Evolutionary conservation across 30 jellyfish, hydroid and myxozoan genomes (phyloP).

Genomic region (Pelagia noctiluca): DNA sequence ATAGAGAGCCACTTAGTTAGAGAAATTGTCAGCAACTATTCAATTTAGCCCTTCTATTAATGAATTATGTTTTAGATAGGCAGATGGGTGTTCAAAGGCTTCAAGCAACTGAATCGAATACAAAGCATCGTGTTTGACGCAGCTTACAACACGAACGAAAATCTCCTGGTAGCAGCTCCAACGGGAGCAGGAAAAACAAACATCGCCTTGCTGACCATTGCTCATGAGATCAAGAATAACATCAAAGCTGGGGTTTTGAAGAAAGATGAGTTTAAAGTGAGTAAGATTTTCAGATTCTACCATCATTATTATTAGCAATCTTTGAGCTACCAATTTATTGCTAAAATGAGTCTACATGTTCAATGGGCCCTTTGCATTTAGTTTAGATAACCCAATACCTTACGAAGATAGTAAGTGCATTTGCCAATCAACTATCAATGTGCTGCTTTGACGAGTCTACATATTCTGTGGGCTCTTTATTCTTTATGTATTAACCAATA

Average conservation of each 20-base stretch:
- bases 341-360: no score
- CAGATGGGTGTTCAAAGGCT: constrained; percentile 78
- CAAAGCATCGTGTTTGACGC: constrained; percentile 97
- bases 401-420: no score
- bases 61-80: constrained; percentile 74
- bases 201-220: constrained; percentile 93
- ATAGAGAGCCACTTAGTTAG: no score
- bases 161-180: constrained; percentile 98
- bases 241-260: constrained; percentile 84
- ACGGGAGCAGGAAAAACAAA: constrained; percentile 99
- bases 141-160: constrained; percentile 95
- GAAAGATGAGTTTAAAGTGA: constrained; percentile 92
- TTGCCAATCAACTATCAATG: no score
- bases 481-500: no score
- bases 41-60: no score
- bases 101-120: constrained; percentile 86
- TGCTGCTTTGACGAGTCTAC: no score
- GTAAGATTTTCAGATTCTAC: background rate
- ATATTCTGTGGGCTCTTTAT: no score
- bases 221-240: constrained; percentile 80
- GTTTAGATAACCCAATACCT: no score
- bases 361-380: no score
- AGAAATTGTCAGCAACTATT: no score
- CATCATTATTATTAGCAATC: background rate
- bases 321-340: background rate